phyloP scores from a whole-genome alignment of 2,113 vertebrate species.

The Spermophilus dauricus region DNA sequence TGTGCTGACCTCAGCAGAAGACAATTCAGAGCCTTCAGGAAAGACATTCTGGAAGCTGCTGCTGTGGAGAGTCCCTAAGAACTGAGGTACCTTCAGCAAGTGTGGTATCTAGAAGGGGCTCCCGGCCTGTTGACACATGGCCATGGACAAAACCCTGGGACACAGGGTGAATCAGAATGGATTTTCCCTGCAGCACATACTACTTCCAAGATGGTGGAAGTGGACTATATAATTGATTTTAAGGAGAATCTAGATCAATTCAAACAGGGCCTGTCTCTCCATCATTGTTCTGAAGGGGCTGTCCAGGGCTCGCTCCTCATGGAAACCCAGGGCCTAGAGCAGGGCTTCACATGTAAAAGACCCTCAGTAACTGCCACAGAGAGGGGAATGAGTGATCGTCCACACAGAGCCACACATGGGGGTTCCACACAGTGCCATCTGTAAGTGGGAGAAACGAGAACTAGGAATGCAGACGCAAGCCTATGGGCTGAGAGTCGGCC shows the following conservation, averaged over 20 bases:
- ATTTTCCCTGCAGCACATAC: neutral
- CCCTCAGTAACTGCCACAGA: too few relatives aligned
- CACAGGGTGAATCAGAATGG: too few relatives aligned
- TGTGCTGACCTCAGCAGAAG: neutral
- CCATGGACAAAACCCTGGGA: too few relatives aligned
- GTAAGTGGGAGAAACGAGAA: neutral
- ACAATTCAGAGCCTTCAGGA: neutral
- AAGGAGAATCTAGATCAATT: neutral
- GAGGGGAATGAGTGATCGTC: neutral
- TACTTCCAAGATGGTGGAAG: neutral
- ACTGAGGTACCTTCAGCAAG: rapidly evolving
- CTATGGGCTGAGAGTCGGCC: rapidly evolving
- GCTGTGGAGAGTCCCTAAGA: neutral
- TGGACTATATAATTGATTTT: neutral
- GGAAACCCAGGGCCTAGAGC: neutral
- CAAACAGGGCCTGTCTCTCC: too few relatives aligned
- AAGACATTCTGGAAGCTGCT: neutral
- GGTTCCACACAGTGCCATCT: neutral
- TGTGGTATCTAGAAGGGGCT: neutral
- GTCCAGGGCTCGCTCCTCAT: neutral
- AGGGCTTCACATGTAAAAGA: neutral
- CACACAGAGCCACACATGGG: too few relatives aligned
- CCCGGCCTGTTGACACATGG: too few relatives aligned
- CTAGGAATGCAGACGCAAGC: neutral
- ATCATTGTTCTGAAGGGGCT: neutral